These are phyloP conservation scores for Ochropleura plecta DNA, from an alignment of 2,888 invertebrate species.

Conservation along the genomic window DNA sequence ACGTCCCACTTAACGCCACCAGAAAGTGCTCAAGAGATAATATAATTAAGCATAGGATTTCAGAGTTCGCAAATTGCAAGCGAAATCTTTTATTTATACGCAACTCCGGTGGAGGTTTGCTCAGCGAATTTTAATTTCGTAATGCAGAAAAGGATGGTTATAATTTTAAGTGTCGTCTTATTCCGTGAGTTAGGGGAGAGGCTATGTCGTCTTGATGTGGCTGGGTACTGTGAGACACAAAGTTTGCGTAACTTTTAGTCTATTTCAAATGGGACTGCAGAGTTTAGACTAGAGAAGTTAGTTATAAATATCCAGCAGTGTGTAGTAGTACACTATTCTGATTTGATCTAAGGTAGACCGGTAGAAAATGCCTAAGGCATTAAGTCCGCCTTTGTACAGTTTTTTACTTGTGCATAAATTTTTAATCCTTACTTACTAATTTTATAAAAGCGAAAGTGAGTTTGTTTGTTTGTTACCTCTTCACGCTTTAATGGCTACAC, in stretches of 20 bases:
- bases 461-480: too few species aligned
- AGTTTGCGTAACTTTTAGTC: not conserved
- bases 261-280: not conserved
- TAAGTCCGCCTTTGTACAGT: not conserved
- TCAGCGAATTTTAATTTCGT: slow-evolving; percentile 85
- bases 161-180: slow-evolving; percentile 69
- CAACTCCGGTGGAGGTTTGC: slow-evolving; percentile 75
- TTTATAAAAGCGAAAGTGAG: too few species aligned
- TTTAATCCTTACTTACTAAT: too few species aligned
- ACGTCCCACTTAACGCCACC: slow-evolving; percentile 73
- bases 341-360: too few species aligned
- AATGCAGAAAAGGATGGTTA: slow-evolving; percentile 75
- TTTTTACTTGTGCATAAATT: too few species aligned
- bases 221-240: not conserved
- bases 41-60: slow-evolving; percentile 84
- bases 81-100: slow-evolving; percentile 81
- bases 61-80: slow-evolving; percentile 78
- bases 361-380: too few species aligned
- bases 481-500: too few species aligned
- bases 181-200: slow-evolving; percentile 45
- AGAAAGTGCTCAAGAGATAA: slow-evolving; percentile 72
- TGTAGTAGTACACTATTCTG: not conserved
- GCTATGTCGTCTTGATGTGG: slow-evolving; percentile 7
- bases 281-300: not conserved
- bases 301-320: not conserved